Conservation (phyloP, 2,113 vertebrate genomes). For the Mugil cephalus region DNA sequence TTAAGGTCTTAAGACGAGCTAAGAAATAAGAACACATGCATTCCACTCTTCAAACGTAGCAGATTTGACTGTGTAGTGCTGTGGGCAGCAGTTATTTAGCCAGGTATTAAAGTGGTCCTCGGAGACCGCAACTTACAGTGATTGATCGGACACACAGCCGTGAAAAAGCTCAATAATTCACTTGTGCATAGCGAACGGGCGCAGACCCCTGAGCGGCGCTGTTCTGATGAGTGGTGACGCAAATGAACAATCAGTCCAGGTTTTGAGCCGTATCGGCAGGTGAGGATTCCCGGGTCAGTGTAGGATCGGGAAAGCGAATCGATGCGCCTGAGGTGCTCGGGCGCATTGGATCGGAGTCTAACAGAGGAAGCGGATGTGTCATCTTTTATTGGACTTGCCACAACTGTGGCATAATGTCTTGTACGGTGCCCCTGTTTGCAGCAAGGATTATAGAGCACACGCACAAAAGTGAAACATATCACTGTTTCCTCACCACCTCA, state of each 20-base stretch:
- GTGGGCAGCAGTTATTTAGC: slow-evolving; percentile 35
- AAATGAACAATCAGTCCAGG: slow-evolving; percentile 33
- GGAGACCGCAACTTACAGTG: slow-evolving; percentile 17
- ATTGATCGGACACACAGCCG: slow-evolving; percentile 37
- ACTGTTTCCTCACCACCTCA: too few species aligned
- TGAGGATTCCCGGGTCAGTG: slow-evolving; percentile 24
- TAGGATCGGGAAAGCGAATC: slow-evolving; percentile 10
- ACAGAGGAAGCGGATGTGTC: not conserved
- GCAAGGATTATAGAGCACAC: too few species aligned
- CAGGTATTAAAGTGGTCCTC: slow-evolving; percentile 21
- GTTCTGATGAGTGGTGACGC: slow-evolving; percentile 15
- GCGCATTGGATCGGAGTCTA: not conserved
- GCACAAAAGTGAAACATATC: too few species aligned
- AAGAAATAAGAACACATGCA: not conserved
- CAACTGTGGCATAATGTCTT: not conserved
- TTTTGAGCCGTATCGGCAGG: slow-evolving; percentile 30
- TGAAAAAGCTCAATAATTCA: not conserved
- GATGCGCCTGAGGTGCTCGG: not conserved
- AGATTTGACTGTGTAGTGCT: slow-evolving; percentile 24
- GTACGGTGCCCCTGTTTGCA: not conserved
- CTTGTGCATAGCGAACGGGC: too few species aligned
- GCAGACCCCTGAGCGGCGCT: not conserved
- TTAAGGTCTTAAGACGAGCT: too few species aligned
- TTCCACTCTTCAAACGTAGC: slow-evolving; percentile 3
- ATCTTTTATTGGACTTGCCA: not conserved